Base-by-base conservation (phyloP, 1,140 invertebrate genomes). In the Zaprionus capensis region DNA sequence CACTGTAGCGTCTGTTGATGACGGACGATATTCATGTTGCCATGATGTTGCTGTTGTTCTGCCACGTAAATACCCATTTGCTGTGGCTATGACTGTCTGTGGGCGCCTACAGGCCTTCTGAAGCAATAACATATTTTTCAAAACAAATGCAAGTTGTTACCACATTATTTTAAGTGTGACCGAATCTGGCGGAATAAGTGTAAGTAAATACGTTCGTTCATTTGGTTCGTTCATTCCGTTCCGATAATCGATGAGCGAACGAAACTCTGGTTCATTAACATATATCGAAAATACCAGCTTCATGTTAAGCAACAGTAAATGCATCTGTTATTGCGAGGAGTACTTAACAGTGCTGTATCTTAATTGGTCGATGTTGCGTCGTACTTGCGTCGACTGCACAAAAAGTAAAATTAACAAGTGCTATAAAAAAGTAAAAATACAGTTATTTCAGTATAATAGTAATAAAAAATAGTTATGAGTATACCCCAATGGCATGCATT, bases 401-500 rank as follows among this genome's bases (percentile, higher is more conserved):
- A 61, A 59, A 62, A 58, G 67, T 63, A 51, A 70, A 75, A 71
- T 64, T 75, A 65, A 75, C 53, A 74, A 78, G 71, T 78, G 64
- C 55, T 64, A 51, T 70, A 74, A 64, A 78, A 68, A 34, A 34
- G 31, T 49, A 78, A 59, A 70, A 41, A 69, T 53, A 70, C 67
- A 31, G 63, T 71, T 75, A 64, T 70, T 75, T 64, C 53, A 65
- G 59, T 46, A 17, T 46, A 17, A 46, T 46, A 69, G 58, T 75
- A 53, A 78, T 71, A 75, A 67, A 71, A 71, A 71, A 71, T 46
- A 87, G 83, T 87, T 88, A 87, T 87, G 84, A 87, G 67, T 83
- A 80, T 76, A 78, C 78, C 87, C 78, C 71, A 86, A 91, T 92
- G 91, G 91, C 84, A 85, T 51, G 70, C 76, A 69, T 62, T 92